Evolutionary conservation across 2,888 invertebrate genomes (phyloP).

Genomic region (Dioctria linearis): DNA sequence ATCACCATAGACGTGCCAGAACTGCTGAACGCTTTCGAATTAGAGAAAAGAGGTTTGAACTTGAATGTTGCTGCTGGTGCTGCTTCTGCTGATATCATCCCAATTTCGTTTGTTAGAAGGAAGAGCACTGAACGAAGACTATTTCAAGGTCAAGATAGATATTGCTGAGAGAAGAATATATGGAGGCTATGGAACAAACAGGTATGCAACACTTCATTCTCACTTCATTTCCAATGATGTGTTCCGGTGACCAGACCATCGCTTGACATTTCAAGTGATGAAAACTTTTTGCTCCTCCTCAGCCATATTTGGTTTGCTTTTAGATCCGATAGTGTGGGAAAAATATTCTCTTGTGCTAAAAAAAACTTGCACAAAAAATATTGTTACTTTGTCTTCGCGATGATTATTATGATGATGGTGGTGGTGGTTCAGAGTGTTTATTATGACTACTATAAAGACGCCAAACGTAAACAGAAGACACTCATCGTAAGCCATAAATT

Average conservation of each 20-base stretch:
- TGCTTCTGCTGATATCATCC: background rate
- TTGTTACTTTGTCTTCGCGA: background rate
- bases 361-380: background rate
- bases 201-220: too few relatives aligned
- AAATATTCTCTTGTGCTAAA: background rate
- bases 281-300: constrained; percentile 4
- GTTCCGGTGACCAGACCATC: constrained; percentile 27
- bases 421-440: background rate
- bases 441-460: constrained; percentile 2
- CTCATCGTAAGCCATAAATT: too few relatives aligned
- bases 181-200: too few relatives aligned
- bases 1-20: constrained; percentile 23
- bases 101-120: background rate
- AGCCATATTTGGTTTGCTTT: background rate
- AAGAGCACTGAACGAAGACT: constrained; percentile 37
- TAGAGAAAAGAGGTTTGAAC: constrained; percentile 33
- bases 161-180: too few relatives aligned
- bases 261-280: constrained; percentile 11
- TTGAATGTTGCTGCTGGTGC: constrained; percentile 5
- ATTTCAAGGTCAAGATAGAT: constrained; percentile 40
- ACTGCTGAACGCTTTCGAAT: constrained; percentile 2
- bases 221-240: background rate
- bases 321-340: background rate
- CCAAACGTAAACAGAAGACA: constrained; percentile 25
- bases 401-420: too few relatives aligned